Conservation (phyloP, 1,140 invertebrate species). For the Kradibia gibbosae region DNA sequence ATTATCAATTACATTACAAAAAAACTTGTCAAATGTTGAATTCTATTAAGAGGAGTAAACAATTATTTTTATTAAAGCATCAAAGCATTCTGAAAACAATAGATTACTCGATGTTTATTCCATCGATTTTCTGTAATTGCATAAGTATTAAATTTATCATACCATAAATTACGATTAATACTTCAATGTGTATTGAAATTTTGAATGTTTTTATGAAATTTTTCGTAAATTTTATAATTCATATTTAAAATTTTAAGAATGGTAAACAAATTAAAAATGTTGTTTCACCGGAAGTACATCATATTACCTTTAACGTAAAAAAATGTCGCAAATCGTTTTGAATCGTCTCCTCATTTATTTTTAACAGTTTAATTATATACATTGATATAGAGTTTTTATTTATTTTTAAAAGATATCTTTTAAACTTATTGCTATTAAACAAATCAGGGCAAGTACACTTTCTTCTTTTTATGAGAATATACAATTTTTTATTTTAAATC, state of each 20-base stretch:
- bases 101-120: not conserved
- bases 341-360: conserved; percentile 8
- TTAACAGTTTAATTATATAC: conserved; percentile 34
- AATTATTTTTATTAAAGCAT: not conserved
- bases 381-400: conserved; percentile 4
- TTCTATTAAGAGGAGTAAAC: not conserved
- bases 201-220: no score
- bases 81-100: not conserved
- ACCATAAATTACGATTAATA: not conserved
- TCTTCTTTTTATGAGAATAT: conserved; percentile 3
- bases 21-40: not conserved
- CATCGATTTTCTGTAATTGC: not conserved
- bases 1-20: not conserved
- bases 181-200: not conserved
- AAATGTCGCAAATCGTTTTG: conserved; percentile 22
- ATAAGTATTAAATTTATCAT: not conserved
- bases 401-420: conserved; percentile 8
- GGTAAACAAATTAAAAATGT: conserved; percentile 2
- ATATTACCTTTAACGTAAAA: conserved; percentile 33
- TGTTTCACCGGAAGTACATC: conserved; percentile 18
- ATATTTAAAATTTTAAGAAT: conserved; percentile 10
- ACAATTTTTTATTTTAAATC: not conserved
- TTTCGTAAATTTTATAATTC: not conserved
- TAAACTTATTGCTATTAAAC: not conserved
- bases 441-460: not conserved